Base-by-base conservation (phyloP, 2,888 invertebrate species). In the Lasioglossum zephyrum region DNA sequence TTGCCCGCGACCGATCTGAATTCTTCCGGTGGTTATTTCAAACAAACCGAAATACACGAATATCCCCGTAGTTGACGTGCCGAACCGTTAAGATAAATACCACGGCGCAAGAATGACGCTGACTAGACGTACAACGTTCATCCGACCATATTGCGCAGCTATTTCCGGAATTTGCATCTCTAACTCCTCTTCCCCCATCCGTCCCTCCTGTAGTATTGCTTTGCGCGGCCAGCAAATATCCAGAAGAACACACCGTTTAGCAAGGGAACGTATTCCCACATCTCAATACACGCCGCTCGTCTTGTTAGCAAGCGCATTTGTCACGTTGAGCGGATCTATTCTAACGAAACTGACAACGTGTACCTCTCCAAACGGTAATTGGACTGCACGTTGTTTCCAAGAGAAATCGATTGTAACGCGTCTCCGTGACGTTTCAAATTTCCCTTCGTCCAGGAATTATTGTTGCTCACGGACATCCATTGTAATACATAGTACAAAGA, bases 91-190 rank as follows among this genome's bases (percentile, higher is more conserved):
- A 87, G 87, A 87, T 87, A 87, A 88, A 88, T 87, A 81, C 88
- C 85, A 72, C 26, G 44, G 75, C 53, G 79, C 88, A 81, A 85
- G 88, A 82, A 89, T 84, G 82, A 81, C 84, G 77, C 85, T 76
- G 69, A 75, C 73, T 70, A 84, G 79, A 87, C 79, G 74, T 76
- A 77, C 83, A 85, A 79, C 83, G 77, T 82, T 85, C 87, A 88
- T 89, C 82, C 84, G 83, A 76, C 87, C 84, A 87, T 81, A 85
- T 87, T 77, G 83, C 78, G 6, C 60, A 70, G 70, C 80, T 87
- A 85, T 88, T 89, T 82, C 84, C 81, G 83, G 89, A 89, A 89
- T 89, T 88, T 84, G 81, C 84, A 79, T 85, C 74, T 78, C 69
- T 44, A 72, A 31, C 74, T 57, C 39, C 16, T 3, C 13, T 1